phyloP scores from a whole-genome alignment of 1,140 invertebrate species.

The Notospermus geniculatus region DNA sequence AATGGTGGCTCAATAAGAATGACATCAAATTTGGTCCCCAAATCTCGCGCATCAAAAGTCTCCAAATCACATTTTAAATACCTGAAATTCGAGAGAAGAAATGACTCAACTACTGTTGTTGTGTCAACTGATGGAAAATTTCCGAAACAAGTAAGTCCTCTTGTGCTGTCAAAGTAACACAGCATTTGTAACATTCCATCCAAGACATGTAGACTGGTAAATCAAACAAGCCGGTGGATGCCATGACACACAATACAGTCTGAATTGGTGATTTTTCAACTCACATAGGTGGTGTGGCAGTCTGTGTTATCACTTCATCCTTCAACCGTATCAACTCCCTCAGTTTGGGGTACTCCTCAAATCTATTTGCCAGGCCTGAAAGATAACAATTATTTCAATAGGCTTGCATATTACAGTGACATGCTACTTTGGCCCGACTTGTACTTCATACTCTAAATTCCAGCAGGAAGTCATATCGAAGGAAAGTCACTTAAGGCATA shows the following conservation, averaged over 20 bases:
- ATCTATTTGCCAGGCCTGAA: conserved; percentile 81
- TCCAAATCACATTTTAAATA: conserved; percentile 91
- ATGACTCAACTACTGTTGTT: neutral
- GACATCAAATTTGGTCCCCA: conserved; percentile 94
- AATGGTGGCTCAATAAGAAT: conserved; percentile 94
- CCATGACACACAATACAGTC: too few relatives aligned
- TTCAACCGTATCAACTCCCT: conserved; percentile 92
- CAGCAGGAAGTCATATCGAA: too few relatives aligned
- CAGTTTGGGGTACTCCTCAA: conserved; percentile 98
- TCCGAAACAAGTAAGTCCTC: neutral
- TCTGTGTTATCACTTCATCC: conserved; percentile 88
- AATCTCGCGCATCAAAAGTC: conserved; percentile 79
- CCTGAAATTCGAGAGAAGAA: conserved; percentile 32
- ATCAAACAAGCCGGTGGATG: neutral
- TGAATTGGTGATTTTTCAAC: conserved; percentile 20
- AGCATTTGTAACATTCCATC: neutral
- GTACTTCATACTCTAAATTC: too few relatives aligned
- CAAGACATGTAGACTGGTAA: neutral
- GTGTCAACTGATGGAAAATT: neutral
- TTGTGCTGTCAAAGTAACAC: neutral
- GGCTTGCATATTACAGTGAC: too few relatives aligned
- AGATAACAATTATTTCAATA: neutral
- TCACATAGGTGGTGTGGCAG: conserved; percentile 90
- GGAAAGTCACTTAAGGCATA: too few relatives aligned
- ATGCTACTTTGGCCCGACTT: too few relatives aligned